Evolutionary conservation across 2,888 invertebrate genomes (phyloP).

Genomic region (Eurois occulta): DNA sequence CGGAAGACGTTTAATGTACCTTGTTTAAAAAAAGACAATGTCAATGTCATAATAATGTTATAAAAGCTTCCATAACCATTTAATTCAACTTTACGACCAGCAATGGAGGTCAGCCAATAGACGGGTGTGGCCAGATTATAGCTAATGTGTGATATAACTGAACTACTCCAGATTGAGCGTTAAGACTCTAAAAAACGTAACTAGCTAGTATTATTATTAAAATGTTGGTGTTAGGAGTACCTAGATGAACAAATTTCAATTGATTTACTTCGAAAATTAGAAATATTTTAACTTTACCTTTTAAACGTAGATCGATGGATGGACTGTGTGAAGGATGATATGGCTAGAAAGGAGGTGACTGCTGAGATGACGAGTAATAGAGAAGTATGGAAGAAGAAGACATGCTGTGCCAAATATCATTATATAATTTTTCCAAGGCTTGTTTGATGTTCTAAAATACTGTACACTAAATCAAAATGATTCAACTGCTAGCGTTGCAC

Average conservation of each 20-base stretch:
- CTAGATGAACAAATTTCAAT: background rate
- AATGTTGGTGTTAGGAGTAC: background rate
- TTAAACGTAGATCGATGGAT: background rate
- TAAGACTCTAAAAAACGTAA: background rate
- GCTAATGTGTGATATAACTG: constrained; percentile 53
- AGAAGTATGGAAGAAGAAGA: background rate
- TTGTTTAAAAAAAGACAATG: too few relatives aligned
- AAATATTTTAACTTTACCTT: background rate
- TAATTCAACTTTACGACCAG: constrained; percentile 23
- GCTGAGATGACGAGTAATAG: background rate
- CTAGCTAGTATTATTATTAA: background rate
- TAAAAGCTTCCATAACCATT: constrained; percentile 26
- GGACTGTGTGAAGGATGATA: background rate
- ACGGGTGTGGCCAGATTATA: constrained; percentile 52
- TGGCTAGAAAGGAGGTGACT: background rate
- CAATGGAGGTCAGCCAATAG: constrained; percentile 62
- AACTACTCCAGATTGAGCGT: constrained; percentile 30
- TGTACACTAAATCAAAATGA: background rate
- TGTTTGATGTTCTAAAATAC: background rate
- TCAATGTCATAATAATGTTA: constrained; percentile 9
- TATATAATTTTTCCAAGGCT: too few relatives aligned
- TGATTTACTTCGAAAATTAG: background rate
- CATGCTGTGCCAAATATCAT: background rate
- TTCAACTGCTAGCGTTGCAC: constrained; percentile 11
- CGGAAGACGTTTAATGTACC: too few relatives aligned